A percentile compares a stretch with the other conserved stretches of the same genome.
Evolutionary conservation across 2,888 invertebrate species (phyloP).

Genomic region (Teinopalpus imperialis): DNA sequence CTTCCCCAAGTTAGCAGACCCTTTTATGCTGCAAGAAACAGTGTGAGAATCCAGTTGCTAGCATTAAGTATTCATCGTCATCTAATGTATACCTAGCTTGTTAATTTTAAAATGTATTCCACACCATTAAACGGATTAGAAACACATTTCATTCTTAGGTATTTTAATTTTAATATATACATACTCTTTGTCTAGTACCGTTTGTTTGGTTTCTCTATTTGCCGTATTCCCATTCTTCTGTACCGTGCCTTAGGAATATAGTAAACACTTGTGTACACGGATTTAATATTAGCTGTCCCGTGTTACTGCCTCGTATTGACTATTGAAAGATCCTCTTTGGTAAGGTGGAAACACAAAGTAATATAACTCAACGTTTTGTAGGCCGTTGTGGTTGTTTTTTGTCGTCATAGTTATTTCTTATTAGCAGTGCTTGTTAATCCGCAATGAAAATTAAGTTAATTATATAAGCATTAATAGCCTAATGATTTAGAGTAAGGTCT

Average conservation of each 20-base stretch:
- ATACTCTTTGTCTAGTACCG: slow-evolving; percentile 9
- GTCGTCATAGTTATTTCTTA: too few relatives aligned
- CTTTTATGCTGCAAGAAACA: too few relatives aligned
- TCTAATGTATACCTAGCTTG: too few relatives aligned
- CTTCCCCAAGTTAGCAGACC: too few relatives aligned
- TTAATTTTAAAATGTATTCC: neutral
- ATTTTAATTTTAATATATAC: slow-evolving; percentile 18
- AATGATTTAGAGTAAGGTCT: too few relatives aligned
- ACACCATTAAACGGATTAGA: neutral
- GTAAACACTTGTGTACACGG: slow-evolving; percentile 28
- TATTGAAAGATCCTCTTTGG: slow-evolving; percentile 7
- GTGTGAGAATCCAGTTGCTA: too few relatives aligned
- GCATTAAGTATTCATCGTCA: too few relatives aligned
- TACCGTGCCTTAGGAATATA: slow-evolving; percentile 5
- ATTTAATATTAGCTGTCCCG: slow-evolving; percentile 29
- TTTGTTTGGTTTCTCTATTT: slow-evolving; percentile 9
- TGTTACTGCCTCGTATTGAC: slow-evolving; percentile 21
- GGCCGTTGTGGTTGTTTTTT: too few relatives aligned
- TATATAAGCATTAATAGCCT: too few relatives aligned
- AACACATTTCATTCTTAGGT: slow-evolving; percentile 3
- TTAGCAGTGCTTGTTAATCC: too few relatives aligned
- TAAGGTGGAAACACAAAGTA: slow-evolving; percentile 4
- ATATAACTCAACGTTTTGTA: too few relatives aligned
- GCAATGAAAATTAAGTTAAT: too few relatives aligned
- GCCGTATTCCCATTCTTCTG: slow-evolving; percentile 1